Evolutionary conservation across 1,140 invertebrate species (phyloP).

Genomic region (Bombus turneri): DNA sequence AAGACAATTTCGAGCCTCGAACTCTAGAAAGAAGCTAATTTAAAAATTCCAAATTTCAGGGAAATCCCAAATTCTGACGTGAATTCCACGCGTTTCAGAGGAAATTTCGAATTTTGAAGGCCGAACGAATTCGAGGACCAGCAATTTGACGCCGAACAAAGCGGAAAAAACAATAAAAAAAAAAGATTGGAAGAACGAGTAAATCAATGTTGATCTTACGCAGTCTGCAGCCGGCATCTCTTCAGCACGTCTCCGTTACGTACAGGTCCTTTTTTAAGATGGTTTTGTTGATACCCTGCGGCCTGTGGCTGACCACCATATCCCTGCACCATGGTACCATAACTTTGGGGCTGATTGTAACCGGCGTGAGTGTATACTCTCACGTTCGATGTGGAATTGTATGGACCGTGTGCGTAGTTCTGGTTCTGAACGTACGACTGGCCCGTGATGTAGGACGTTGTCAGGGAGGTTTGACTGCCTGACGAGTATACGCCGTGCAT

Average conservation of each 20-base stretch:
- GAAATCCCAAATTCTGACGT: too few relatives aligned
- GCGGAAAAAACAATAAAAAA: background rate
- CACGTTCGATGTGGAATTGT: slow-evolving; percentile 74
- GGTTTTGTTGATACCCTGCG: slow-evolving; percentile 82
- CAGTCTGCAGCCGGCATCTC: slow-evolving; percentile 86
- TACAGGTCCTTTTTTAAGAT: slow-evolving; percentile 87
- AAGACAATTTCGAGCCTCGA: too few relatives aligned
- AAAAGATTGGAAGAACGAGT: background rate
- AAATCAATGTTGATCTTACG: slow-evolving; percentile 82
- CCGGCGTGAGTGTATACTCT: slow-evolving; percentile 79
- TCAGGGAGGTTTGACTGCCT: slow-evolving; percentile 77
- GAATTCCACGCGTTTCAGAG: background rate
- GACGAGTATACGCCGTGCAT: slow-evolving; percentile 78
- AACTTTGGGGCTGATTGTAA: slow-evolving; percentile 80
- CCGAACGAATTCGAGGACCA: too few relatives aligned
- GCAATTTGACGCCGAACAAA: background rate
- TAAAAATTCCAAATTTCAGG: too few relatives aligned
- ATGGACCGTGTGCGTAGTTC: slow-evolving; percentile 78
- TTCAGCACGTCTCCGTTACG: slow-evolving; percentile 88
- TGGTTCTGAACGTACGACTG: slow-evolving; percentile 84
- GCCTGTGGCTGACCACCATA: slow-evolving; percentile 79
- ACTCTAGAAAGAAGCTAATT: too few relatives aligned
- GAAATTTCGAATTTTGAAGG: background rate
- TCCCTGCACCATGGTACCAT: slow-evolving; percentile 76
- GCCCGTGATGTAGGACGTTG: slow-evolving; percentile 80